Conservation (phyloP, 2,888 invertebrate species). For the Tipula vernalis region DNA sequence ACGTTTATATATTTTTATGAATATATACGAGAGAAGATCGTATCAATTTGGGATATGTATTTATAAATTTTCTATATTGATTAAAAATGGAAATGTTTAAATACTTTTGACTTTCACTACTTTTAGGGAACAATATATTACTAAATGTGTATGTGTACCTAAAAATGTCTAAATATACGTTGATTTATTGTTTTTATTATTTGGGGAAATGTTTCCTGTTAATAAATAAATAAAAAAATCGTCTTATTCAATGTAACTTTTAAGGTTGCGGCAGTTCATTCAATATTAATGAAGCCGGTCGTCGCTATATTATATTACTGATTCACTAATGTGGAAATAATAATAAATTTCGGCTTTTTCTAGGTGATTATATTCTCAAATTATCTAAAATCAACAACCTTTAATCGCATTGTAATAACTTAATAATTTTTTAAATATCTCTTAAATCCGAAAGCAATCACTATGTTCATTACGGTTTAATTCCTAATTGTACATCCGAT, state of each 20-base stretch:
- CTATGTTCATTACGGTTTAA: no score
- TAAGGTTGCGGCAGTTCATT: not conserved
- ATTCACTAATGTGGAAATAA: not conserved
- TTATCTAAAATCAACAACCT: not conserved
- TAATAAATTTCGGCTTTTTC: not conserved
- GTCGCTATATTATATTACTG: not conserved
- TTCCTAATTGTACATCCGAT: no score
- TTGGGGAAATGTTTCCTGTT: not conserved
- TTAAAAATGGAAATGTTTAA: not conserved
- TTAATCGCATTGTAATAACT: not conserved
- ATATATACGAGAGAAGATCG: not conserved
- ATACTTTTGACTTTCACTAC: not conserved
- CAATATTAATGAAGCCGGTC: not conserved
- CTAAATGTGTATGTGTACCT: not conserved
- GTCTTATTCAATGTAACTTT: not conserved
- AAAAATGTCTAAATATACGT: not conserved
- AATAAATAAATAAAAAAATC: not conserved
- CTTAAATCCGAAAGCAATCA: not conserved
- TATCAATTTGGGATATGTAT: not conserved
- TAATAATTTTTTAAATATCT: not conserved
- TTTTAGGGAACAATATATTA: not conserved
- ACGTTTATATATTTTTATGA: not conserved
- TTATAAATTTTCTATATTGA: not conserved
- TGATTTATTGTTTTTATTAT: not conserved
- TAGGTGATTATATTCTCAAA: not conserved